These are phyloP conservation scores for Agrochola circellaris DNA, from an alignment of 2,888 invertebrate genomes.

Conservation along the genomic window DNA sequence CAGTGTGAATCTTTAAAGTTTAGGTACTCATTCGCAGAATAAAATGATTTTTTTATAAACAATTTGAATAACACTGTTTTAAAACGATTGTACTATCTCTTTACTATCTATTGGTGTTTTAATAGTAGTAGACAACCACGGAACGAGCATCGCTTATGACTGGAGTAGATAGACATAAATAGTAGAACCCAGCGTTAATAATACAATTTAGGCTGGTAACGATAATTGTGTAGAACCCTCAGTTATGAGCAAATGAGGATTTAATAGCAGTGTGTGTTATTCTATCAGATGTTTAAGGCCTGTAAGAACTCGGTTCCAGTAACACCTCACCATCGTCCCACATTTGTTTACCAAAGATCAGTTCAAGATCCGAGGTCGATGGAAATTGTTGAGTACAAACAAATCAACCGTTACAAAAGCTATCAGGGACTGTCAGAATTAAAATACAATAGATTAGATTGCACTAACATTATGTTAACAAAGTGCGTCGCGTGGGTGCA, in stretches of 20 bases:
- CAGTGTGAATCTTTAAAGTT: too few relatives aligned
- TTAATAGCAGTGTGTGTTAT: neutral
- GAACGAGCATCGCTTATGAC: too few relatives aligned
- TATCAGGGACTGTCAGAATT: constrained; percentile 38
- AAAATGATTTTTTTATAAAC: too few relatives aligned
- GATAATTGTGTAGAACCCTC: neutral
- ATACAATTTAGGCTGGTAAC: neutral
- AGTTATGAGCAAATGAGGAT: neutral
- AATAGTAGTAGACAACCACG: too few relatives aligned
- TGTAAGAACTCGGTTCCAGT: neutral
- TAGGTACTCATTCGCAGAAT: too few relatives aligned
- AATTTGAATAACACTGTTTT: too few relatives aligned
- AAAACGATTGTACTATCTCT: too few relatives aligned
- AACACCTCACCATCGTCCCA: neutral
- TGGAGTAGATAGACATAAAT: too few relatives aligned
- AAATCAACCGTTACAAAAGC: constrained; percentile 1
- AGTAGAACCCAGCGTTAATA: neutral
- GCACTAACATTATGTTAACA: constrained; percentile 44
- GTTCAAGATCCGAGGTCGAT: neutral
- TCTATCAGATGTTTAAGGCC: neutral
- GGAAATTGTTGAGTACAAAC: neutral
- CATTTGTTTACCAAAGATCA: neutral
- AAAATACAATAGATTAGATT: constrained; percentile 60
- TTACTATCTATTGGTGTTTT: too few relatives aligned
- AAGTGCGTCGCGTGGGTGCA: constrained; percentile 46